phyloP scores from a whole-genome alignment of 1,140 invertebrate species.

The Oppia nitens region DNA sequence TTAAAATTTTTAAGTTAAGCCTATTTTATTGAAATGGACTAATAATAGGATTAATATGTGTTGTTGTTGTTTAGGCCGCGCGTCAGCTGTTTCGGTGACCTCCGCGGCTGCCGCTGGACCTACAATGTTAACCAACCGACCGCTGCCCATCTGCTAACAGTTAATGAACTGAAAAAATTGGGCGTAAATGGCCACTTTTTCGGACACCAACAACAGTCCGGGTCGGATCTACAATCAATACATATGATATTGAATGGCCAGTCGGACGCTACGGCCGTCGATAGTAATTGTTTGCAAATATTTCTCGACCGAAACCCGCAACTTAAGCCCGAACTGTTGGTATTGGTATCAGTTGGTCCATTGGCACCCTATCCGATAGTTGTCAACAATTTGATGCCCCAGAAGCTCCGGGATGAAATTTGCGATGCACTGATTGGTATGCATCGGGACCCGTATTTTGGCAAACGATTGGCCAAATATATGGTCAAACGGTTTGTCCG shows the following conservation, averaged over 20 bases:
- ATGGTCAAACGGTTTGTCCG: slow-evolving; percentile 33
- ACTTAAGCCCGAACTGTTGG: slow-evolving; percentile 35
- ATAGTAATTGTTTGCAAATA: slow-evolving; percentile 38
- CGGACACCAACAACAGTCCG: slow-evolving; percentile 34
- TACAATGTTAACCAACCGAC: slow-evolving; percentile 37
- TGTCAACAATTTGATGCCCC: slow-evolving; percentile 27
- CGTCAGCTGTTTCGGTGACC: slow-evolving; percentile 38
- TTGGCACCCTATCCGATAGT: slow-evolving; percentile 42
- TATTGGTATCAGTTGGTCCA: slow-evolving; percentile 40
- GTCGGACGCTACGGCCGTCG: slow-evolving; percentile 42
- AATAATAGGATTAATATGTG: slow-evolving; percentile 9
- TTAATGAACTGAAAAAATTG: slow-evolving; percentile 37
- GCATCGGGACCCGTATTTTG: slow-evolving; percentile 30
- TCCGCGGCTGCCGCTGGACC: slow-evolving; percentile 39
- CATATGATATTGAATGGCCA: slow-evolving; percentile 41
- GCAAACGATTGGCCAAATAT: slow-evolving; percentile 33
- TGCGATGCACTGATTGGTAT: slow-evolving; percentile 31
- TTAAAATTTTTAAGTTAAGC: too few species aligned
- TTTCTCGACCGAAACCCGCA: slow-evolving; percentile 39
- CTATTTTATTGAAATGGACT: too few species aligned
- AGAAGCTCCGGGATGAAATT: slow-evolving; percentile 30
- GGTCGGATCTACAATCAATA: slow-evolving; percentile 42
- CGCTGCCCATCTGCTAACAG: slow-evolving; percentile 35
- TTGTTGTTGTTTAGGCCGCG: slow-evolving; percentile 32
- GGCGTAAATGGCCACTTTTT: slow-evolving; percentile 45